These are phyloP conservation scores for Oscheius sp. DNA, from an alignment of 2,888 invertebrate genomes.

Conservation along the genomic window DNA sequence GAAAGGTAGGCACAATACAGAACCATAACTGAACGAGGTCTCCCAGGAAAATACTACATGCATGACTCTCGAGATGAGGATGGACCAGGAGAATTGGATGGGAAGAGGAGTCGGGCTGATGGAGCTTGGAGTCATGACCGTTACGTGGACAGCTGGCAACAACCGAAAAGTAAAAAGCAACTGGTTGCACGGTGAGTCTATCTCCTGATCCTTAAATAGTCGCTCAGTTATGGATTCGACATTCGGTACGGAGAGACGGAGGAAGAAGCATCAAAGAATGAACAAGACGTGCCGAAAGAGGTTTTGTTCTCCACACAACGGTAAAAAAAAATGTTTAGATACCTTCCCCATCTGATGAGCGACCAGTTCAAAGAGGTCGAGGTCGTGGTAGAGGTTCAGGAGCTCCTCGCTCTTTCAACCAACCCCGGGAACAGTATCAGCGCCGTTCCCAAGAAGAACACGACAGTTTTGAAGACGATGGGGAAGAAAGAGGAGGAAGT, in stretches of 20 bases:
- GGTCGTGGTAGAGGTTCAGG: conserved; percentile 10
- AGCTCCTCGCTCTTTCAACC: background rate
- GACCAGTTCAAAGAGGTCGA: conserved; percentile 1
- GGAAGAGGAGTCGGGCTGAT: conserved; percentile 28
- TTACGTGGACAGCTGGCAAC: conserved; percentile 31
- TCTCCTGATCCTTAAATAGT: background rate
- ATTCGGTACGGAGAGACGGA: conserved; percentile 32
- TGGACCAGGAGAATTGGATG: background rate
- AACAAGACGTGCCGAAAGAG: background rate
- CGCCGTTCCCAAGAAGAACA: background rate
- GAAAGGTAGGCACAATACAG: conserved; percentile 15
- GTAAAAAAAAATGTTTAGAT: no score
- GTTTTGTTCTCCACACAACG: background rate
- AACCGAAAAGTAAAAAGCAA: conserved; percentile 33
- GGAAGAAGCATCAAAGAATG: conserved; percentile 3
- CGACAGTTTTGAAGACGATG: conserved; percentile 22
- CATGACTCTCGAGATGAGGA: conserved; percentile 37
- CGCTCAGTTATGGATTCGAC: conserved; percentile 35
- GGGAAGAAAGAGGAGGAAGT: conserved; percentile 15
- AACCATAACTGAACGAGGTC: background rate
- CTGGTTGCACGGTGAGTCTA: conserved; percentile 19
- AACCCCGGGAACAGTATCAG: background rate
- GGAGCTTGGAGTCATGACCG: conserved; percentile 38
- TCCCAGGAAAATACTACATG: conserved; percentile 37
- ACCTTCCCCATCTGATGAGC: no score